A percentile compares a stretch with the other conserved stretches of the same genome.
Evolutionary conservation across 2,888 invertebrate species (phyloP).

Genomic region (Mythimna loreyi): DNA sequence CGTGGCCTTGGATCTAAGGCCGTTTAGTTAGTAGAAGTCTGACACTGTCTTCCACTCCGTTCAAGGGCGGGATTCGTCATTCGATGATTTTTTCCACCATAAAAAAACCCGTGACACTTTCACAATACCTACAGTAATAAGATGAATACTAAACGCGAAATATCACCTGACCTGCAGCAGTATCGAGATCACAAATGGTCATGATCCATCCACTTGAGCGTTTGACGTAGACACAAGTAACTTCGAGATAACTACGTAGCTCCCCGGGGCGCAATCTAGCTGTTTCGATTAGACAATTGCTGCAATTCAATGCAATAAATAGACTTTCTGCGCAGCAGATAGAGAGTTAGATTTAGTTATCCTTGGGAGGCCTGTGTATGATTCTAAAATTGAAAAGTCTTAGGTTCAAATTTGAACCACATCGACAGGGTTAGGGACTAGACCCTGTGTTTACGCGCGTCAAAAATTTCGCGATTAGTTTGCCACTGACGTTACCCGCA

Average conservation of each 20-base stretch:
- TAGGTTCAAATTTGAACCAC: too few relatives aligned
- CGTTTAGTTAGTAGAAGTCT: too few relatives aligned
- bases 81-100: too few relatives aligned
- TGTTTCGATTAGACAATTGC: constrained; percentile 53
- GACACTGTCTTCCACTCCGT: too few relatives aligned
- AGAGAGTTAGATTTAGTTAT: constrained; percentile 3
- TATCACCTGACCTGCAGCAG: constrained; percentile 25
- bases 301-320: constrained; percentile 52
- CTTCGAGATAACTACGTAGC: constrained; percentile 39
- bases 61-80: too few relatives aligned
- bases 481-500: too few relatives aligned
- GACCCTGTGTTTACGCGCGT: too few relatives aligned
- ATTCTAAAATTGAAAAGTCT: too few relatives aligned
- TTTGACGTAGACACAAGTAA: constrained; percentile 34
- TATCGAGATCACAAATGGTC: constrained; percentile 45
- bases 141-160: constrained; percentile 26
- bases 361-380: not conserved
- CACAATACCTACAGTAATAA: not conserved
- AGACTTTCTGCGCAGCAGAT: constrained; percentile 31
- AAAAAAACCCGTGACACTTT: not conserved
- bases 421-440: too few relatives aligned
- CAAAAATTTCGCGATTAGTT: too few relatives aligned
- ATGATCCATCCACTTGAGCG: constrained; percentile 28
- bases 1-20: too few relatives aligned
- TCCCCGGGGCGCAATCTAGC: constrained; percentile 20